Evolutionary conservation across 92 coral and sea anemone species (phyloP), one percentile per base, ranked within the genome.

Genomic region (Epizoanthus fatuus): DNA sequence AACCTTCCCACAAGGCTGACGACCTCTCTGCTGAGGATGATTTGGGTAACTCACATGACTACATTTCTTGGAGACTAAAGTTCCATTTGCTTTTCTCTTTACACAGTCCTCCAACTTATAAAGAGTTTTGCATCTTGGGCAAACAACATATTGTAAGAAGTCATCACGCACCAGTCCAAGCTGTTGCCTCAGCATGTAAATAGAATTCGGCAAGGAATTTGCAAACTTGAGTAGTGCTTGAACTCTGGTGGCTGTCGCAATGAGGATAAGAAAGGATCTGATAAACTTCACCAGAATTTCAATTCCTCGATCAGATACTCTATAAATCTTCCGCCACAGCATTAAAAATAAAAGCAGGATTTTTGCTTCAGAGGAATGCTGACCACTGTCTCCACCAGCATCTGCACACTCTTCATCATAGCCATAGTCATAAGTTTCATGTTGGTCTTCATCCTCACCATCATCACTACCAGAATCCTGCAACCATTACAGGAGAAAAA

Each of bases 1-100:
- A 0, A 63, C 19, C 32, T 71, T 70, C 6, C 81, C 87, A 81
- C 91, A 87, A 1, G 83, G 83, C 7, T 37, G 52, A 3, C 47
- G n/a, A 29, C 55, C 35, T 4, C 78, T 52, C 15, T 16, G 38
- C 11, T 72, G 78, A 16, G 78, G 78, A 72, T 72, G 78, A 52
- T 52, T 72, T 47, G 78, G 78, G 39, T 53, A 49, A 29, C 59
- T 53, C 3, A 51, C 63, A 52, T n/a, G 16, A 22, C 4, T 72
- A 40, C 78, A 72, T 52, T 25, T 72, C n/a, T 53, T 53, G 1
- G 78, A 72, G 16, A 72, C 78, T 25, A 62, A 7, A 62, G 38
- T 51, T 49, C 40, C 59, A 72, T 52, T 53, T 49, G 78, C 25
- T 49, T 53, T 53, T 1, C 4, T 17, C n/a, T 52, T n/a, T 47